Percentiles rank a stretch among this genome's conserved stretches.
Conservation (phyloP, 2,113 vertebrate species). For the Proteles cristata region DNA sequence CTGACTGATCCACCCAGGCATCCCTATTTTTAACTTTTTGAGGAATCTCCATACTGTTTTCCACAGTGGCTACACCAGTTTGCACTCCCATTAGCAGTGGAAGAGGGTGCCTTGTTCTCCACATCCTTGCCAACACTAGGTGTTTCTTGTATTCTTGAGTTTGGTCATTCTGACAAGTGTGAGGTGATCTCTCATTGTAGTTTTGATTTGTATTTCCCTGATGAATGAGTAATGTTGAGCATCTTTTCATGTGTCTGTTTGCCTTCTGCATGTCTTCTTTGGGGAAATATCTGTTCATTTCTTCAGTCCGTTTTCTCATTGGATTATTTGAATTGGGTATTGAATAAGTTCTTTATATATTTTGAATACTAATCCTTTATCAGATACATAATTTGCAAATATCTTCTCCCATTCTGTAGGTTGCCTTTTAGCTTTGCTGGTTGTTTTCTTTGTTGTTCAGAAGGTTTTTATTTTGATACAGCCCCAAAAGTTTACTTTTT, state of each 20-base stretch:
- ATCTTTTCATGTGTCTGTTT: neutral
- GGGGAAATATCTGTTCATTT: neutral
- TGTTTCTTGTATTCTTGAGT: neutral
- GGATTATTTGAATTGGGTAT: neutral
- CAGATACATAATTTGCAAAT: neutral
- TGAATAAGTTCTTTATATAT: neutral
- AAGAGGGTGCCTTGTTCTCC: neutral
- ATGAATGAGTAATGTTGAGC: neutral
- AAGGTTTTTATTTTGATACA: neutral
- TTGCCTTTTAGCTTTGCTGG: neutral
- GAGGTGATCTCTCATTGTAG: neutral
- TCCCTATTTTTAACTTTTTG: neutral
- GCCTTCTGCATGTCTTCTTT: neutral
- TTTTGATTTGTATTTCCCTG: neutral
- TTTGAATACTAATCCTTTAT: neutral
- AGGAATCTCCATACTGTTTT: neutral
- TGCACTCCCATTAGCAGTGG: neutral
- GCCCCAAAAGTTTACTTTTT: neutral
- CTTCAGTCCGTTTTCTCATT: neutral
- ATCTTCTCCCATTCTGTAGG: neutral
- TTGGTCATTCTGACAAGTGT: neutral
- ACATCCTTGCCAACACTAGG: neutral
- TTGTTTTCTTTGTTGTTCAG: neutral
- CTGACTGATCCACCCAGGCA: no score
- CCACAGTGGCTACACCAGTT: neutral